Base-by-base conservation (phyloP, 1,140 invertebrate species). In the Drosophila lini region DNA sequence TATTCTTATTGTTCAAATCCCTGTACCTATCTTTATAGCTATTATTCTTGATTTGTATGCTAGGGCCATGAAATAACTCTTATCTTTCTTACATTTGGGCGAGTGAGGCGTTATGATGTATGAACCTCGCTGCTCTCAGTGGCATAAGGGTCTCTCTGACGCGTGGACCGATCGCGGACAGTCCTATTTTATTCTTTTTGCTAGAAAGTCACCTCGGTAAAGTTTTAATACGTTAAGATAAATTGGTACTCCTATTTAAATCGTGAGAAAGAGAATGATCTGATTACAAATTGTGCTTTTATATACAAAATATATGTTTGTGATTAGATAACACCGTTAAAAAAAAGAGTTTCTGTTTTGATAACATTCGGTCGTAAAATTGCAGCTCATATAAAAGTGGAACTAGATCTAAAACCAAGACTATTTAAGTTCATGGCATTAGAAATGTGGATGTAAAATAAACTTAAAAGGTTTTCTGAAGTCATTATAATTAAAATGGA, bases 401-500 rank as follows among this genome's bases (percentile, higher is more conserved):
- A 28, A 28, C 25, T 28, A 28, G 1, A 28, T 28, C 25, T 28
- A 28, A 28, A 28, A 28, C 34, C 9, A 34, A 34, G 34, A 34
- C 34, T 34, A 40, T 40, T n/a, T 8, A 9, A 41, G 8, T 8
- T 47, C 16, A 42, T 42, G 40, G n/a, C n/a, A 16, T 3, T 19
- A 19, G 16, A 19, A 44, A 45, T 22, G 19, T 10, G 41, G 16
- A 4, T 42, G 9, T 19, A 2, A 42, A 19, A 22, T 22, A 5
- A 7, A 45, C 10, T 25, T 16, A 10, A 31, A 31, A 31, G n/a
- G 28, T 31, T 31, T 48, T 31, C 9, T 10, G 8, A 31, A 31
- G n/a, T 48, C 9, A 9, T 19, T 5, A 47, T 3, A 9, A 28
- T 6, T 0, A 53, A 34, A 45, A 92, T 92, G 91, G 78, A 90